Conservation (phyloP, 2,888 invertebrate species). For the Machimus rusticus region DNA sequence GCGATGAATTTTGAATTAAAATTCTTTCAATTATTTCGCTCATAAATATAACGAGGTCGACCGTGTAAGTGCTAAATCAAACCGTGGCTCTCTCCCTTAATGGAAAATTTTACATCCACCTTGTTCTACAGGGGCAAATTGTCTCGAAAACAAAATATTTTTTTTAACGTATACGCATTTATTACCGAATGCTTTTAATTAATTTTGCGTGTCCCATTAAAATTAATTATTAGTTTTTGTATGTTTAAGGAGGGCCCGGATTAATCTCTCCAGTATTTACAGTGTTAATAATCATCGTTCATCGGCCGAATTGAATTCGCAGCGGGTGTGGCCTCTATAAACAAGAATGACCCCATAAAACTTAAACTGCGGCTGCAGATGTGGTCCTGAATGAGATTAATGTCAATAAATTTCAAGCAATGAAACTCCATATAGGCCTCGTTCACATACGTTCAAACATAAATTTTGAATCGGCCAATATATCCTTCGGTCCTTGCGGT, state of each 20-base stretch:
- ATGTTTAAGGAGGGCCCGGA: neutral
- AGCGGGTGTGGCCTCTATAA: neutral
- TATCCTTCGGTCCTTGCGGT: neutral
- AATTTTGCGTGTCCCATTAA: constrained; percentile 1
- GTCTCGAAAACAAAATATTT: neutral
- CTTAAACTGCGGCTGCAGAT: neutral
- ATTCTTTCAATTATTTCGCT: constrained; percentile 21
- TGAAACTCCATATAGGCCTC: neutral
- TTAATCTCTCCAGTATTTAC: neutral
- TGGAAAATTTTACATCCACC: neutral
- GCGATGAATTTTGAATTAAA: constrained; percentile 25
- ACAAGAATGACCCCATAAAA: neutral
- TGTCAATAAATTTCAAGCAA: neutral
- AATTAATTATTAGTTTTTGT: constrained; percentile 7
- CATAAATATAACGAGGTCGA: neutral
- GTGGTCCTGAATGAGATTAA: neutral
- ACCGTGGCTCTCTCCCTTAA: neutral
- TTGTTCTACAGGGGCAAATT: neutral
- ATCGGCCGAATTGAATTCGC: neutral
- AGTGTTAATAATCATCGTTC: neutral
- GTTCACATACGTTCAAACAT: neutral
- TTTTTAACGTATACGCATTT: neutral
- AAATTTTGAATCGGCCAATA: neutral
- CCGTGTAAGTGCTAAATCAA: neutral
- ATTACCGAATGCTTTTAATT: constrained; percentile 1